These are phyloP conservation scores for Petrocephalus schoutedeni DNA, from an alignment of 2,797 vertebrate species.

Conservation along the genomic window DNA sequence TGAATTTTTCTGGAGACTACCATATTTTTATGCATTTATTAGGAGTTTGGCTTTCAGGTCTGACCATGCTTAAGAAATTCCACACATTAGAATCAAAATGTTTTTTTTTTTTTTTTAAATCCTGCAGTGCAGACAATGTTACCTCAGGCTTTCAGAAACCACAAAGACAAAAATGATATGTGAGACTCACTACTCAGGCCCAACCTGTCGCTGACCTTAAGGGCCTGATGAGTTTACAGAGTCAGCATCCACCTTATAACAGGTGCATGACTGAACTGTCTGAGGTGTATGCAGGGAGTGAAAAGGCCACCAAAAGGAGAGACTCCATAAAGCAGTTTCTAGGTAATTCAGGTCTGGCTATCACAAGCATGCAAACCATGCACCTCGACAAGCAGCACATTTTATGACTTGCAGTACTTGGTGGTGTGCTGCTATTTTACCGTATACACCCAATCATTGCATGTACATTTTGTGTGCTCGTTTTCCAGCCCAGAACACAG, in stretches of 20 bases:
- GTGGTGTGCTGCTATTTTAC: background rate
- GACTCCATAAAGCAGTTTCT: background rate
- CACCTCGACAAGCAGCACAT: background rate
- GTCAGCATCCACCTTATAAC: background rate
- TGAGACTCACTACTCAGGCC: background rate
- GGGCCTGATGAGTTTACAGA: background rate
- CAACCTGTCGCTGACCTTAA: conserved; percentile 4
- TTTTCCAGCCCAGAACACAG: background rate
- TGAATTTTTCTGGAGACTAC: background rate
- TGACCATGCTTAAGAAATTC: background rate
- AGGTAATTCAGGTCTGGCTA: background rate
- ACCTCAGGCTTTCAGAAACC: background rate
- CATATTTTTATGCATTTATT: background rate
- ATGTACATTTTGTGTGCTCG: background rate
- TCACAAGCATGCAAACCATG: background rate
- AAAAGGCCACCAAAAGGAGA: background rate
- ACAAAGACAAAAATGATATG: background rate
- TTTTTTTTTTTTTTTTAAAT: background rate
- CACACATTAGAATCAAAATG: background rate
- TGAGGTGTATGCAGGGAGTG: background rate
- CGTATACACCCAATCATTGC: background rate
- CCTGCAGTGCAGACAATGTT: background rate
- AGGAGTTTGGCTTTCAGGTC: background rate
- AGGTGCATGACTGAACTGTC: background rate
- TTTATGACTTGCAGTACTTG: background rate